phyloP scores from a whole-genome alignment of 2,888 invertebrate genomes.

The Lottia gigantea region DNA sequence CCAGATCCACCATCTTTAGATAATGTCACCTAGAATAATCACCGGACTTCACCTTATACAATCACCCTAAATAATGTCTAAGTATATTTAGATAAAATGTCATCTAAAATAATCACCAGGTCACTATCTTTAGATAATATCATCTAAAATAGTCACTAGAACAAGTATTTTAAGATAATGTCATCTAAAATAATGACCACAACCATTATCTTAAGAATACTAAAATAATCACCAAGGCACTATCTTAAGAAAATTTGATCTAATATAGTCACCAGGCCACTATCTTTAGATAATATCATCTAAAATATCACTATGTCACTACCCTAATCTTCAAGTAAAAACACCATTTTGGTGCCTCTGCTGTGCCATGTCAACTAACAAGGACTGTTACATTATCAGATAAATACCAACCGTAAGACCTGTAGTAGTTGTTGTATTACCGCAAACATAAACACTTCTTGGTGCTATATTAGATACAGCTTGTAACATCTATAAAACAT shows the following conservation, averaged over 20 bases:
- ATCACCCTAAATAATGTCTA: too few species aligned
- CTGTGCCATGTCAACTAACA: too few species aligned
- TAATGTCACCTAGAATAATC: constrained; percentile 74
- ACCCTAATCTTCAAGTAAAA: too few species aligned
- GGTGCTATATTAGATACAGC: constrained; percentile 82
- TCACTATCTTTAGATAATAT: constrained; percentile 70
- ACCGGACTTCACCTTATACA: too few species aligned
- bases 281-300: constrained; percentile 81
- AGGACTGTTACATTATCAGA: background rate
- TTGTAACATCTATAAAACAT: constrained; percentile 78
- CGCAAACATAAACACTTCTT: constrained; percentile 85
- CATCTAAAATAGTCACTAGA: too few species aligned
- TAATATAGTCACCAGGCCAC: constrained; percentile 73
- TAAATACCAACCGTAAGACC: constrained; percentile 63
- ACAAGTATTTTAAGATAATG: constrained; percentile 53
- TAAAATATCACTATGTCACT: constrained; percentile 21
- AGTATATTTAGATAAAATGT: background rate
- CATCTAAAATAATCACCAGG: too few species aligned
- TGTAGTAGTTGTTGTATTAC: constrained; percentile 82
- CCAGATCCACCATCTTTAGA: constrained; percentile 63
- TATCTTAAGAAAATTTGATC: too few species aligned
- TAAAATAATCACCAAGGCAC: too few species aligned
- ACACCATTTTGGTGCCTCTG: too few species aligned
- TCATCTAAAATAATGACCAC: constrained; percentile 70
- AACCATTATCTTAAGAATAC: too few species aligned